These are phyloP conservation scores for Halocynthia roretzi DNA, from an alignment of 23 tunicate genomes.

Conservation along the genomic window DNA sequence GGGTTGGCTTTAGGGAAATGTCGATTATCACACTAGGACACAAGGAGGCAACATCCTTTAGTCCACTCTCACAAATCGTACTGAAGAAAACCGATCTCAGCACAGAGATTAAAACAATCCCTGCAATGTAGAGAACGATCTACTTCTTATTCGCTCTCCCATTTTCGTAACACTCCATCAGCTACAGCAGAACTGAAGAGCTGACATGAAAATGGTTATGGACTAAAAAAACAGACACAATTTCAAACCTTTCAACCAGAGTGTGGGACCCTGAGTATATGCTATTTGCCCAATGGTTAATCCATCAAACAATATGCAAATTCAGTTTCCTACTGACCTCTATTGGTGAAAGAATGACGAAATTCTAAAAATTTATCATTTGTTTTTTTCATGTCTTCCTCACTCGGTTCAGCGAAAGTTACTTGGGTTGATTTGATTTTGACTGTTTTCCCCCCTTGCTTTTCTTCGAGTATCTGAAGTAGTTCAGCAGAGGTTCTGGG, in stretches of 20 bases:
- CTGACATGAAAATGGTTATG: not conserved
- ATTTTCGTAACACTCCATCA: constrained; percentile 6
- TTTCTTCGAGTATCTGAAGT: constrained; percentile 24
- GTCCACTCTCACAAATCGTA: constrained; percentile 2
- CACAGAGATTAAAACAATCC: not conserved
- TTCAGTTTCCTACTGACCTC: not conserved
- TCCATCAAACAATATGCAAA: not conserved
- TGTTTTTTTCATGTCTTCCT: constrained; percentile 34
- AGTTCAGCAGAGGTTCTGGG: constrained; percentile 28
- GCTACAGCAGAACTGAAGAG: not conserved
- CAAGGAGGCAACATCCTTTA: not conserved
- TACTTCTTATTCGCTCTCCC: not conserved
- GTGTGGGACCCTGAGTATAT: too few species aligned
- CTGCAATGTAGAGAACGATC: not conserved
- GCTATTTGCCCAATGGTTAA: too few species aligned
- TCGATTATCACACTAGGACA: too few species aligned
- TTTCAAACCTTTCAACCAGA: not conserved
- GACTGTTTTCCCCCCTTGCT: constrained; percentile 13
- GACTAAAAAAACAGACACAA: not conserved
- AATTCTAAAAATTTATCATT: constrained; percentile 14
- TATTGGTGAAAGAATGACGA: not conserved
- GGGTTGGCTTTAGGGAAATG: too few species aligned
- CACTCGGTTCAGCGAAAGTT: constrained; percentile 29
- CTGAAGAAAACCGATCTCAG: not conserved
- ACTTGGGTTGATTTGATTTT: constrained; percentile 32